phyloP scores from a whole-genome alignment of 2,113 vertebrate genomes.

The Hepsetus odoe region DNA sequence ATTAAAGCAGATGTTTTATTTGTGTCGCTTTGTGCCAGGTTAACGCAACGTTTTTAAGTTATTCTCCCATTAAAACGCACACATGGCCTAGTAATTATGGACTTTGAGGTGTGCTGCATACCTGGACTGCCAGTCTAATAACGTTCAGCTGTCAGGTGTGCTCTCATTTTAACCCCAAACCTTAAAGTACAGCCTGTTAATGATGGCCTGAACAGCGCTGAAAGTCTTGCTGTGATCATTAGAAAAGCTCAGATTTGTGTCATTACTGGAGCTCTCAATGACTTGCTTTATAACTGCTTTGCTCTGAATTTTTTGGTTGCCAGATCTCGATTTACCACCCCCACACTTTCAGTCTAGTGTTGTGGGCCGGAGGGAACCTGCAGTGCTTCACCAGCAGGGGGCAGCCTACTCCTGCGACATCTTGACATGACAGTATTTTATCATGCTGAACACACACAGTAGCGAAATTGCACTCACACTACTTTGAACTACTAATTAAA shows the following conservation, averaged over 20 bases:
- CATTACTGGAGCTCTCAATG: not conserved
- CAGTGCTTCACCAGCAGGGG: conserved; percentile 40
- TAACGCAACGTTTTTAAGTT: not conserved
- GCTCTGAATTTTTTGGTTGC: not conserved
- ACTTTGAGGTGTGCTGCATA: not conserved
- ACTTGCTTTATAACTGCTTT: not conserved
- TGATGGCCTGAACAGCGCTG: not conserved
- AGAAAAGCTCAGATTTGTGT: not conserved
- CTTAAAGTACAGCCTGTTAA: not conserved
- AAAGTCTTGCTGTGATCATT: not conserved
- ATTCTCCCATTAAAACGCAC: not conserved
- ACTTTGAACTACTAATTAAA: too few species aligned
- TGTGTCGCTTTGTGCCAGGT: not conserved
- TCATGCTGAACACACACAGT: too few species aligned
- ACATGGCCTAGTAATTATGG: not conserved
- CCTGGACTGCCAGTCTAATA: not conserved
- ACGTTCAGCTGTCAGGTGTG: not conserved
- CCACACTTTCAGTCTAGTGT: not conserved
- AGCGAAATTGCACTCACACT: too few species aligned
- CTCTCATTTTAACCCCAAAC: not conserved
- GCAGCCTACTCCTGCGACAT: not conserved
- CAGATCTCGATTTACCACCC: not conserved
- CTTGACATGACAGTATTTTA: too few species aligned
- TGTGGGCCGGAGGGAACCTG: not conserved
- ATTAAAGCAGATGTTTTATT: not conserved